phyloP scores from a whole-genome alignment of 64 coral and sea anemone species.

The Orbicella faveolata region DNA sequence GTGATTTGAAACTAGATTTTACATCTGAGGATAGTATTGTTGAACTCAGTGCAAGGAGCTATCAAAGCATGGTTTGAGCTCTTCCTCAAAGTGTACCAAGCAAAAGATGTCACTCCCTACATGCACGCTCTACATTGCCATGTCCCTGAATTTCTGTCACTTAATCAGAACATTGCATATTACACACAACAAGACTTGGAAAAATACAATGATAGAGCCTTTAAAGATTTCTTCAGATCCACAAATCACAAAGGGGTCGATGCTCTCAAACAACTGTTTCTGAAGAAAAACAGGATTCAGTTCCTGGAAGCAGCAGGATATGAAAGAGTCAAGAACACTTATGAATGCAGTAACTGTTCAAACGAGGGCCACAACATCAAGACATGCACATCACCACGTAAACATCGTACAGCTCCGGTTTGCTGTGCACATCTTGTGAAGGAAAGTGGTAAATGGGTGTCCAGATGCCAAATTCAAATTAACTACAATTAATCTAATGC shows the following conservation, averaged over 20 bases:
- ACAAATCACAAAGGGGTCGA: slow-evolving; percentile 47
- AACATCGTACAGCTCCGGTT: neutral
- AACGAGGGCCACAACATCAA: neutral
- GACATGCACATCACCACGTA: slow-evolving; percentile 23
- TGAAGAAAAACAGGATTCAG: slow-evolving; percentile 47
- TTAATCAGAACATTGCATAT: slow-evolving; percentile 35
- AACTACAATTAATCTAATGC: too few relatives aligned
- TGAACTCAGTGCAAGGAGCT: neutral
- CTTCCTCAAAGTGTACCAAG: slow-evolving; percentile 32
- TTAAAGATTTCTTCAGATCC: slow-evolving; percentile 45
- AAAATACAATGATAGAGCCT: slow-evolving; percentile 49
- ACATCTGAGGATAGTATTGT: too few relatives aligned
- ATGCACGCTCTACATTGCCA: slow-evolving; percentile 47
- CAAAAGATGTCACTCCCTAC: slow-evolving; percentile 52
- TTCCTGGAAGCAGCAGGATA: slow-evolving; percentile 35
- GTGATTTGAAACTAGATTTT: too few relatives aligned
- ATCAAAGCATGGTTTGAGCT: slow-evolving; percentile 33
- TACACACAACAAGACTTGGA: slow-evolving; percentile 63
- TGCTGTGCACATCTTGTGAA: slow-evolving; percentile 57
- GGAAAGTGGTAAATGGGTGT: neutral
- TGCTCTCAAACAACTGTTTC: slow-evolving; percentile 47
- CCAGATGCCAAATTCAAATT: neutral
- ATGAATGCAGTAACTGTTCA: slow-evolving; percentile 39
- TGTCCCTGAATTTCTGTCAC: slow-evolving; percentile 32
- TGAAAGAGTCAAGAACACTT: slow-evolving; percentile 17